Evolutionary conservation across 2,113 vertebrate species (phyloP), one percentile per base, ranked within the genome.

Genomic region (Zosterops borbonicus): DNA sequence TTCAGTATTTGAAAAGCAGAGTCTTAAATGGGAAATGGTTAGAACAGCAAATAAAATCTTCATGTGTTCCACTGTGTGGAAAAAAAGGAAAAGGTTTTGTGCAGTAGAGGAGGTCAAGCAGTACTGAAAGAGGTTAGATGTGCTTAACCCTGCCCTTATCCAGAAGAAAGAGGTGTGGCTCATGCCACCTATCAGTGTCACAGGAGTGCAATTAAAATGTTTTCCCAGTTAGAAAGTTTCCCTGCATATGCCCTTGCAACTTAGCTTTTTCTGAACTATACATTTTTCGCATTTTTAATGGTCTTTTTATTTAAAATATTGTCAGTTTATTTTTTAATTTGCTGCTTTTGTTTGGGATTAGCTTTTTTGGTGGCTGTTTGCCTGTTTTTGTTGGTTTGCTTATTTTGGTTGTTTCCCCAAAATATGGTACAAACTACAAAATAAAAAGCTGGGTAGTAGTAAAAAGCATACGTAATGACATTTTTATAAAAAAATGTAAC

Each of bases 351-450:
- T 17, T 69, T 77, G 19, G 6, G 10, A 37, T 64, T 42, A 56
- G 13, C 3, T 17, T 28, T 6, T 25, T 49, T 6, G 2, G 2
- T 3, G 10, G 16, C 17, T 9, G 7, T 4, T 42, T 62, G 12
- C 15, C 31, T 68, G 10, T 21, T 49, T 62, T 69, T 18, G 3
- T 23, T 69, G 14, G 4, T 8, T 7, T 41, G 12, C 12, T 37
- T 50, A 12, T 24, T 78, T 71, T 76, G 21, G 6, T 11, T 37
- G 5, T 31, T 75, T 23, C 25, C 25, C 5, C 5, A 63, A 74
- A 82, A 46, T 59, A 56, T 19, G 7, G 12, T 56, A 31, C 12
- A 13, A 49, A 53, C 56, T 44, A 16, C 7, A 67, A 87, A 77
- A 68, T 11, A 46, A 60, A 91, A 77, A 28, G 1, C 3, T 62